Evolutionary conservation across 1,140 invertebrate genomes (phyloP).

Genomic region (Macrostomum lignano): DNA sequence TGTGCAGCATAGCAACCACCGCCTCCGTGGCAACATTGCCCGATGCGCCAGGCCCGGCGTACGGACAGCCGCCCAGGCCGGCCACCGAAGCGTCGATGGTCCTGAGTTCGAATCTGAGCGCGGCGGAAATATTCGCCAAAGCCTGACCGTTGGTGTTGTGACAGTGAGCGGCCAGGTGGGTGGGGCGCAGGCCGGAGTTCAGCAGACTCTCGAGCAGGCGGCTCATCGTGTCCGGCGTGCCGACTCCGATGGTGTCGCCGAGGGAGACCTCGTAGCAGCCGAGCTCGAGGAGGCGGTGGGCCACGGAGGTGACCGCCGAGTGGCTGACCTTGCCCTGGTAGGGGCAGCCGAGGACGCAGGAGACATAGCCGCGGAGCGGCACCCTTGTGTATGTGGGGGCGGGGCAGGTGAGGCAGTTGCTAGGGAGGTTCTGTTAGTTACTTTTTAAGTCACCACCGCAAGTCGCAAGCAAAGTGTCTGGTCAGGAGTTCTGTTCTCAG

Average conservation of each 20-base stretch:
- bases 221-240: conserved; percentile 51
- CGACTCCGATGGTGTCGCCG: conserved; percentile 86
- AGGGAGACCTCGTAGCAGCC: conserved; percentile 63
- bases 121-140: conserved; percentile 57
- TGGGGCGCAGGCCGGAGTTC: conserved; percentile 24
- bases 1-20: conserved; percentile 65
- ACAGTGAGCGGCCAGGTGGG: conserved; percentile 65
- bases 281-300: conserved; percentile 42
- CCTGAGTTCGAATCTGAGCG: conserved; percentile 50
- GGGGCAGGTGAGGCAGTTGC: too few species aligned
- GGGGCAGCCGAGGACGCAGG: conserved; percentile 68
- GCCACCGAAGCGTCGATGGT: conserved; percentile 71
- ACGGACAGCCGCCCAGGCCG: conserved; percentile 85
- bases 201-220: not conserved
- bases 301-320: conserved; percentile 43
- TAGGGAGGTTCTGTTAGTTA: too few species aligned
- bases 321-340: conserved; percentile 64
- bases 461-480: too few species aligned
- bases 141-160: conserved; percentile 96
- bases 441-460: too few species aligned
- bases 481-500: too few species aligned
- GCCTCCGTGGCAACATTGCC: conserved; percentile 93
- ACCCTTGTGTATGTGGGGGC: too few species aligned
- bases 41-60: conserved; percentile 70
- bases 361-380: conserved; percentile 54